A percentile compares a stretch with the other conserved stretches of the same genome.
These are phyloP conservation scores for Latheticus oryzae DNA, from an alignment of 2,888 invertebrate species.

Conservation along the genomic window DNA sequence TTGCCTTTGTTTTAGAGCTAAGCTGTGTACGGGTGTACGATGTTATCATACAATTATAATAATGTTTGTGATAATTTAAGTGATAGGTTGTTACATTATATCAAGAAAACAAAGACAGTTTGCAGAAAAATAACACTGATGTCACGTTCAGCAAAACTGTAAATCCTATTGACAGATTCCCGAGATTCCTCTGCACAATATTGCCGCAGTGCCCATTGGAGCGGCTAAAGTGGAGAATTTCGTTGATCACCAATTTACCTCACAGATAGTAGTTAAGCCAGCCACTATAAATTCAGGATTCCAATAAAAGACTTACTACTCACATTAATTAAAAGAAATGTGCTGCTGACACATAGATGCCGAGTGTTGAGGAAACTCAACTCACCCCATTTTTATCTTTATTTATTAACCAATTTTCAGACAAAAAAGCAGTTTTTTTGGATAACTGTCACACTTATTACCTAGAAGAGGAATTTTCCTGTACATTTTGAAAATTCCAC, in stretches of 20 bases:
- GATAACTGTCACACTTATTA: background rate
- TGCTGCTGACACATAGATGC: constrained; percentile 34
- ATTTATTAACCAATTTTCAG: constrained; percentile 21
- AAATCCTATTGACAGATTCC: constrained; percentile 63
- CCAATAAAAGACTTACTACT: constrained; percentile 53
- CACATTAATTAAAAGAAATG: constrained; percentile 44
- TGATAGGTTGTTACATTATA: constrained; percentile 7
- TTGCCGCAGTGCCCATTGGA: constrained; percentile 56
- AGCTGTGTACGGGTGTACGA: constrained; percentile 23
- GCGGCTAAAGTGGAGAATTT: constrained; percentile 56
- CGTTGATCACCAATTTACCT: constrained; percentile 63
- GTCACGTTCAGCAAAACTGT: constrained; percentile 54
- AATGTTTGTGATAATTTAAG: constrained; percentile 22
- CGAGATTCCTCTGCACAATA: constrained; percentile 59
- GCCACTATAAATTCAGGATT: constrained; percentile 59
- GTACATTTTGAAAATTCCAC: no score
- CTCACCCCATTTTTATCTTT: constrained; percentile 20
- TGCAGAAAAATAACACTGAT: constrained; percentile 42
- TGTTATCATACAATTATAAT: constrained; percentile 29
- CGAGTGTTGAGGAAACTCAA: constrained; percentile 19
- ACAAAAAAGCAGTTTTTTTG: constrained; percentile 3
- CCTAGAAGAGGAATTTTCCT: no score
- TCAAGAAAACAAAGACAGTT: constrained; percentile 17
- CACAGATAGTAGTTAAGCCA: constrained; percentile 60
- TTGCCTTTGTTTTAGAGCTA: constrained; percentile 46